A percentile compares a stretch with the other conserved stretches of the same genome.
These are phyloP conservation scores for Drosophila fuyamai DNA, from an alignment of 1,140 invertebrate genomes.

Conservation along the genomic window DNA sequence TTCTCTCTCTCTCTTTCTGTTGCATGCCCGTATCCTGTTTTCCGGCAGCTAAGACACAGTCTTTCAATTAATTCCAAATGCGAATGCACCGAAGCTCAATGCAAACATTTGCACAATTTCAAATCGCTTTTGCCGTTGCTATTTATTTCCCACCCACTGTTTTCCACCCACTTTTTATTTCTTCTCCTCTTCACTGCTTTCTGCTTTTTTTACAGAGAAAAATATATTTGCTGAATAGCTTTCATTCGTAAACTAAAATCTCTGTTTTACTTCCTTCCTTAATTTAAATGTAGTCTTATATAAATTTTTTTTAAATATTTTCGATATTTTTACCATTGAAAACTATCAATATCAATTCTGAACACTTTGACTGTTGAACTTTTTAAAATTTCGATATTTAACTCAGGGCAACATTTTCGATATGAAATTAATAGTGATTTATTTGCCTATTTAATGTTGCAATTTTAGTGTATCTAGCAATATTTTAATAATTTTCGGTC, in stretches of 20 bases:
- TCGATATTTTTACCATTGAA: too few relatives aligned
- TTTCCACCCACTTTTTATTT: background rate
- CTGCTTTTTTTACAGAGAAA: background rate
- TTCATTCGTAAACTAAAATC: background rate
- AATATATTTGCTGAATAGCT: background rate
- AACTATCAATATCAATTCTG: too few relatives aligned
- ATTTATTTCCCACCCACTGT: conserved; percentile 7
- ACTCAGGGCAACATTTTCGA: too few relatives aligned
- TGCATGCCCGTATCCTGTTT: conserved; percentile 9
- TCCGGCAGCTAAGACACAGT: conserved; percentile 39
- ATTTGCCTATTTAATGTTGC: too few relatives aligned
- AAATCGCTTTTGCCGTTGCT: conserved; percentile 42
- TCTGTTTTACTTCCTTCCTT: too few relatives aligned
- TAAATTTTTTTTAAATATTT: background rate
- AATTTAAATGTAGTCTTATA: too few relatives aligned
- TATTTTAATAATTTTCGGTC: too few relatives aligned
- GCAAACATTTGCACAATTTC: conserved; percentile 57
- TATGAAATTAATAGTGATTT: too few relatives aligned
- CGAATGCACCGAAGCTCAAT: conserved; percentile 53
- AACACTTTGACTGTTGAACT: too few relatives aligned
- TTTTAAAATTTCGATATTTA: too few relatives aligned
- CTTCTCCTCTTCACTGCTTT: background rate
- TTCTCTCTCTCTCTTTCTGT: background rate
- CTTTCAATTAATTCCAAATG: conserved; percentile 59
- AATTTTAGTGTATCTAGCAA: too few relatives aligned